Conservation (phyloP, 37 sponge, comb jelly and placozoan species). For the Crambe crambe region DNA sequence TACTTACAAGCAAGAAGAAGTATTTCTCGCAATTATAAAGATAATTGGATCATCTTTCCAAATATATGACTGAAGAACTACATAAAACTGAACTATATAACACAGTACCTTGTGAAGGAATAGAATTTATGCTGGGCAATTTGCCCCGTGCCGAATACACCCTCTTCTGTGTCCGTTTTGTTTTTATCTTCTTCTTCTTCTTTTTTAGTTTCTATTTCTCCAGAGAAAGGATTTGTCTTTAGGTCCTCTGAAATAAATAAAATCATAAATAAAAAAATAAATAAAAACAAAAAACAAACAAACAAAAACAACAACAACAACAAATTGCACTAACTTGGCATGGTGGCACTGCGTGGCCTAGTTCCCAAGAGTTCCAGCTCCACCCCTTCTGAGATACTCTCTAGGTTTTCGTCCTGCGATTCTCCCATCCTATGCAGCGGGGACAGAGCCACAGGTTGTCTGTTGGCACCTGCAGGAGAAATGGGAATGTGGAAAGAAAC, state of each 20-base stretch:
- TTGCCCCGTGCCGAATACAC: not conserved
- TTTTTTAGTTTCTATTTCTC: not conserved
- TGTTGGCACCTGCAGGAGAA: not conserved
- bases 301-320: not conserved
- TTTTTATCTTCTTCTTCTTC: not conserved
- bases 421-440: not conserved
- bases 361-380: not conserved
- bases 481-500: too few relatives aligned
- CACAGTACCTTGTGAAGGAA: slow-evolving; percentile 4
- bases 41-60: too few relatives aligned
- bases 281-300: too few relatives aligned
- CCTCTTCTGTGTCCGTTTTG: not conserved
- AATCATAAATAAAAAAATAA: too few relatives aligned
- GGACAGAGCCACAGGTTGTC: slow-evolving; percentile 16
- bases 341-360: slow-evolving; percentile 13
- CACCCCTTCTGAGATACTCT: not conserved
- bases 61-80: too few relatives aligned
- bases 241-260: too few relatives aligned
- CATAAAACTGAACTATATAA: too few relatives aligned
- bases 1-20: too few relatives aligned
- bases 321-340: not conserved
- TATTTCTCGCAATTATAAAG: too few relatives aligned
- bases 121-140: not conserved
- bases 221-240: too few relatives aligned
- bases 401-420: not conserved